Evolutionary conservation across 2,113 vertebrate genomes (phyloP).

Genomic region (Scartelaos histophorus): DNA sequence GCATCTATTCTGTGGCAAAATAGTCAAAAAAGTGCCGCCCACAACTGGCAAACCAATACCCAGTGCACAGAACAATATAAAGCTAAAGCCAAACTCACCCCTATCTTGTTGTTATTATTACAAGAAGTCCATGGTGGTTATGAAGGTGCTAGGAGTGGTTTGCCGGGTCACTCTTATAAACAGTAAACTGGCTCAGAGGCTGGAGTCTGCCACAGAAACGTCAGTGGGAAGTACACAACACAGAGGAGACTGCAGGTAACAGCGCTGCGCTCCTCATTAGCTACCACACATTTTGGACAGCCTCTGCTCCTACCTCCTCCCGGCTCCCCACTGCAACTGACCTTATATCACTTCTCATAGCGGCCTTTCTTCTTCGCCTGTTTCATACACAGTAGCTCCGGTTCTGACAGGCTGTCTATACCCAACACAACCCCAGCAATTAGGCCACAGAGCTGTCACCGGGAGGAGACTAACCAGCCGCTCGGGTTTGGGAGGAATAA

Average conservation of each 20-base stretch:
- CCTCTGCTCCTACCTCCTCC: slow-evolving; percentile 10
- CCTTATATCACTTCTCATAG: slow-evolving; percentile 19
- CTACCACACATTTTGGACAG: slow-evolving; percentile 16
- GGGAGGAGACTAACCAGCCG: slow-evolving; percentile 12
- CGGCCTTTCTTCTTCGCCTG: slow-evolving; percentile 10
- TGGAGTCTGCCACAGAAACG: slow-evolving; percentile 9
- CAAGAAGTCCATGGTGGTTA: not conserved
- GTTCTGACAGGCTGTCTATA: slow-evolving; percentile 44
- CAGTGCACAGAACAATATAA: too few species aligned
- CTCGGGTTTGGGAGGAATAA: not conserved
- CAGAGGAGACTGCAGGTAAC: slow-evolving; percentile 11
- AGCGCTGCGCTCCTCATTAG: slow-evolving; percentile 37
- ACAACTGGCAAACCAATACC: too few species aligned
- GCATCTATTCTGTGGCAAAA: too few species aligned
- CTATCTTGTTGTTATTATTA: not conserved
- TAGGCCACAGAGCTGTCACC: slow-evolving; percentile 45
- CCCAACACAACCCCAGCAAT: slow-evolving; percentile 36
- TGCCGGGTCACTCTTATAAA: not conserved
- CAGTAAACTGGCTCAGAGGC: not conserved
- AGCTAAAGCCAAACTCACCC: too few species aligned
- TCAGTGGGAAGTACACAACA: slow-evolving; percentile 8
- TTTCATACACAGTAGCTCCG: not conserved
- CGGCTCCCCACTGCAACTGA: slow-evolving; percentile 19
- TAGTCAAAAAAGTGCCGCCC: too few species aligned
- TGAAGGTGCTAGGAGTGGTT: not conserved